Evolutionary conservation across 2,888 invertebrate species (phyloP).

Genomic region (Drosophila ustulata): DNA sequence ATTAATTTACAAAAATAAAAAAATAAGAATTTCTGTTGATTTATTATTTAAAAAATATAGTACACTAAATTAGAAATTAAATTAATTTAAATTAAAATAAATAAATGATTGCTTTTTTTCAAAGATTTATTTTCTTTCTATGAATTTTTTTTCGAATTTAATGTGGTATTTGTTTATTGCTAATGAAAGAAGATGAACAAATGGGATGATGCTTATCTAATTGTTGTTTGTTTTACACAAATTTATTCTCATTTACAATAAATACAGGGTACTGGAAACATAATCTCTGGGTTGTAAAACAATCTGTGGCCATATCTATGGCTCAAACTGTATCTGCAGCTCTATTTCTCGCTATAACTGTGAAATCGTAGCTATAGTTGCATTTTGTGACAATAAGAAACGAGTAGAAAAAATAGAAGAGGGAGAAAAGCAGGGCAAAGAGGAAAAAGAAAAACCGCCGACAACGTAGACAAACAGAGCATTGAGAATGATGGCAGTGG

Average conservation of each 20-base stretch:
- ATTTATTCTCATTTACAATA: not conserved
- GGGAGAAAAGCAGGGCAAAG: slow-evolving; percentile 15
- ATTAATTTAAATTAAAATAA: too few species aligned
- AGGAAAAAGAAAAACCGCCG: slow-evolving; percentile 27
- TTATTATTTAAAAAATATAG: too few species aligned
- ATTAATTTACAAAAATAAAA: too few species aligned
- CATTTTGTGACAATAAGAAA: slow-evolving; percentile 63
- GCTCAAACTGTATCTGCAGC: slow-evolving; percentile 20
- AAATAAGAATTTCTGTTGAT: too few species aligned
- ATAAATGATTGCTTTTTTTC: too few species aligned
- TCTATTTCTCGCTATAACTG: slow-evolving; percentile 38
- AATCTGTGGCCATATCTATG: not conserved
- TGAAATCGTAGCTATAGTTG: slow-evolving; percentile 48
- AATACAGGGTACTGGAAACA: slow-evolving; percentile 5
- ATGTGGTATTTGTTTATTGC: too few species aligned
- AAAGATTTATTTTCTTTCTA: too few species aligned
- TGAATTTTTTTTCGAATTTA: too few species aligned
- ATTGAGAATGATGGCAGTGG: slow-evolving; percentile 38
- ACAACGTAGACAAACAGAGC: slow-evolving; percentile 44
- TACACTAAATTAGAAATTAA: too few species aligned
- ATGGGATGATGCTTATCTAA: too few species aligned
- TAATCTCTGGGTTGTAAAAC: not conserved
- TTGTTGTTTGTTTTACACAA: too few species aligned
- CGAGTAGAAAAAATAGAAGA: slow-evolving; percentile 9
- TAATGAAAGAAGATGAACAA: too few species aligned